These are phyloP conservation scores for Drosophila repletoides DNA, from an alignment of 1,140 invertebrate genomes.

Conservation along the genomic window DNA sequence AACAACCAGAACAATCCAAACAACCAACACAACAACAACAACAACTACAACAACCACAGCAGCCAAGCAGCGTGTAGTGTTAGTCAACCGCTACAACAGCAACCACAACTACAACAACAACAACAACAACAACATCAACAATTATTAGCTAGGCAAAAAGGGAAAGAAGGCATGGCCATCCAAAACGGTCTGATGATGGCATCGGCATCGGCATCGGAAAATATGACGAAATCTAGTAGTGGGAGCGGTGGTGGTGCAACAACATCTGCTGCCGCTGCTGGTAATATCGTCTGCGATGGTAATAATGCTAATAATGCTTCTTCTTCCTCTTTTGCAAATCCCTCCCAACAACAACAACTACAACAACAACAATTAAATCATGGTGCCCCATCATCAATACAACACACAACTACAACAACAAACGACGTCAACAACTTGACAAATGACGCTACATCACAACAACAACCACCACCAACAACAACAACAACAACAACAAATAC, in stretches of 20 bases:
- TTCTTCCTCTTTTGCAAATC: constrained; percentile 83
- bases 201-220: constrained; percentile 68
- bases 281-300: constrained; percentile 80
- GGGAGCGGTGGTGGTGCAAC: constrained; percentile 75
- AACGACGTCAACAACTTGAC: constrained; percentile 74
- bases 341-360: constrained; percentile 74
- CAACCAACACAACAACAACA: constrained; percentile 36
- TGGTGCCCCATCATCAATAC: constrained; percentile 67
- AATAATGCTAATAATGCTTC: constrained; percentile 83
- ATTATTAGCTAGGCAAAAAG: constrained; percentile 70
- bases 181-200: constrained; percentile 72
- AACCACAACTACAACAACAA: constrained; percentile 32
- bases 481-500: constrained; percentile 62
- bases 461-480: constrained; percentile 43
- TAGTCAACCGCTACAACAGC: constrained; percentile 52
- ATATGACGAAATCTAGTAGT: constrained; percentile 81
- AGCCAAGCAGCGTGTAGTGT: constrained; percentile 66
- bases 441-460: constrained; percentile 53
- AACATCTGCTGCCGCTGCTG: constrained; percentile 73
- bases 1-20: constrained; percentile 21
- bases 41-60: constrained; percentile 43
- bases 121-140: constrained; percentile 28
- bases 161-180: constrained; percentile 78
- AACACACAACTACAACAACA: constrained; percentile 56
- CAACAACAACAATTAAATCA: constrained; percentile 51